Evolutionary conservation across 2,888 invertebrate species (phyloP).

Genomic region (Caenorhabditis parvicauda): DNA sequence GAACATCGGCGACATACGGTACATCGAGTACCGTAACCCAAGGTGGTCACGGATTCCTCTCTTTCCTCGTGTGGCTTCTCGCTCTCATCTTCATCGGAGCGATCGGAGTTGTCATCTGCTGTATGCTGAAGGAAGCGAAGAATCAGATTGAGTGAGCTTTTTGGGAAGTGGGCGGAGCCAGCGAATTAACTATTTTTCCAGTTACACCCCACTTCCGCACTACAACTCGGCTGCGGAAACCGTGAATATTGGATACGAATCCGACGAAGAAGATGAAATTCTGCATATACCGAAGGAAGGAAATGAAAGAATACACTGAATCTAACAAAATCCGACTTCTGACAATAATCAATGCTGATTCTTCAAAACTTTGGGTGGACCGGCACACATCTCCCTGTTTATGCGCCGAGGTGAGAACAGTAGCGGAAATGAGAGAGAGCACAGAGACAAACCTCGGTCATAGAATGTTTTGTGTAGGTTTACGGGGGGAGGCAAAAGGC

Average conservation of each 20-base stretch:
- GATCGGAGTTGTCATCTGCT: constrained; percentile 19
- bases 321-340: no score
- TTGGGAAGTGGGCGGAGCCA: not conserved
- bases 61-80: constrained; percentile 1
- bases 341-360: no score
- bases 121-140: not conserved
- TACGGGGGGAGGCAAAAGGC: no score
- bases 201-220: constrained; percentile 45
- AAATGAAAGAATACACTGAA: no score
- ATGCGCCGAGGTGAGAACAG: no score
- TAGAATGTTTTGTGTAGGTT: no score
- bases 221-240: constrained; percentile 34
- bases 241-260: constrained; percentile 29
- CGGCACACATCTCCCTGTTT: no score
- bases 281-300: no score
- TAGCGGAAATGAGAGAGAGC: no score
- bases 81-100: constrained; percentile 25
- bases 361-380: no score
- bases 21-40: constrained; percentile 5
- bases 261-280: constrained; percentile 11
- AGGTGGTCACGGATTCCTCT: constrained; percentile 8
- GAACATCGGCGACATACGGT: no score
- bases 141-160: constrained; percentile 6
- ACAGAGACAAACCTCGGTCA: no score
- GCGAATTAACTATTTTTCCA: constrained; percentile 10